These are phyloP conservation scores for Catostomus latipinnis DNA, from an alignment of 2,797 vertebrate species.

Conservation along the genomic window DNA sequence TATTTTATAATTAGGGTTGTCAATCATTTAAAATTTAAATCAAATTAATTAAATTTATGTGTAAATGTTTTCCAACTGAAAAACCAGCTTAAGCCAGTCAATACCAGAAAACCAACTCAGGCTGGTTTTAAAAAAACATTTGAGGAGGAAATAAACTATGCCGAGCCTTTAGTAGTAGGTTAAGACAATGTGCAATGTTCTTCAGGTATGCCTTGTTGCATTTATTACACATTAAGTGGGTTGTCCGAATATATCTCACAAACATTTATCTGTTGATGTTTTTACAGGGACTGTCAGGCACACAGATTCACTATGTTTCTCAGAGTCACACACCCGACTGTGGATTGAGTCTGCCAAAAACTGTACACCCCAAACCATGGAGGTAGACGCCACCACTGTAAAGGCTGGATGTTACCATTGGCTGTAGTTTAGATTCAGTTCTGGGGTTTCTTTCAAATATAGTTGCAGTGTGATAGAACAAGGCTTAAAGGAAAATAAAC, in stretches of 20 bases:
- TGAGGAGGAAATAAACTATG: constrained; percentile 26
- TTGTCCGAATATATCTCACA: constrained; percentile 7
- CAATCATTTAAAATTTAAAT: no score
- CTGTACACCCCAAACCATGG: constrained; percentile 6
- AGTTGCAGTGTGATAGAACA: constrained; percentile 42
- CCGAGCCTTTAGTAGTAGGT: constrained; percentile 60
- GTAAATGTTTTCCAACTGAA: no score
- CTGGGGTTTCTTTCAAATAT: constrained; percentile 43
- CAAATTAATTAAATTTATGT: no score
- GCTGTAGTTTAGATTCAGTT: constrained; percentile 9
- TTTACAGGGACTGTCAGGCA: constrained; percentile 26
- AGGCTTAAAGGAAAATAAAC: constrained; percentile 47
- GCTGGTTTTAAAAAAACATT: no score
- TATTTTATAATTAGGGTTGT: no score
- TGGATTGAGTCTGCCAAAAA: constrained; percentile 27
- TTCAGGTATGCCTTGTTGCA: constrained; percentile 41
- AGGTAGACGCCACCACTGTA: constrained; percentile 32
- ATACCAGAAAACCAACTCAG: no score
- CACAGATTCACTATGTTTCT: not conserved
- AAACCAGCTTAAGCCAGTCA: no score
- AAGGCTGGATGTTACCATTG: constrained; percentile 44
- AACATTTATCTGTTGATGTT: not conserved
- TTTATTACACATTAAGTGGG: not conserved
- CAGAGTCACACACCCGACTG: constrained; percentile 15
- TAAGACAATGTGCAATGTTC: constrained; percentile 53